These are phyloP conservation scores for Oreochromis spilurus DNA, from an alignment of 2,113 vertebrate genomes.

Conservation along the genomic window DNA sequence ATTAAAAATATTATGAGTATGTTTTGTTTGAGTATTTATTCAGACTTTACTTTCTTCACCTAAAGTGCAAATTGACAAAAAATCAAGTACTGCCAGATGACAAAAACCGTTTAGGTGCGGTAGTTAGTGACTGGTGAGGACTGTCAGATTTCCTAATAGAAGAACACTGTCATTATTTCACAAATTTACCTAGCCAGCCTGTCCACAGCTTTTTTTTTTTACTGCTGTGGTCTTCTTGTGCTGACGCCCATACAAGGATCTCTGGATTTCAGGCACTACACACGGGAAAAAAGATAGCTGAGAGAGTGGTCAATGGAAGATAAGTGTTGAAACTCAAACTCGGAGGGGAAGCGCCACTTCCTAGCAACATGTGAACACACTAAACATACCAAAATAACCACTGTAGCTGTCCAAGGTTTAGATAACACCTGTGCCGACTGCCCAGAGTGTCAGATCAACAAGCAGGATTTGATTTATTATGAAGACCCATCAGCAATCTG, in stretches of 20 bases:
- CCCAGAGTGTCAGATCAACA: slow-evolving; percentile 1
- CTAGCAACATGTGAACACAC: slow-evolving; percentile 49
- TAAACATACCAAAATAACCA: slow-evolving; percentile 68
- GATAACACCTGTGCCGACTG: slow-evolving; percentile 45
- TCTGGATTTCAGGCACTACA: slow-evolving; percentile 73
- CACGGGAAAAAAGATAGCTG: neutral
- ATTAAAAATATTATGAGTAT: slow-evolving; percentile 42
- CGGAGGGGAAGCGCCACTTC: slow-evolving; percentile 36
- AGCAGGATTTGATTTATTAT: slow-evolving; percentile 4
- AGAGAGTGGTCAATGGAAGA: slow-evolving; percentile 20
- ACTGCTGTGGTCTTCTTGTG: slow-evolving; percentile 69
- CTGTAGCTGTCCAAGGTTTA: slow-evolving; percentile 23
- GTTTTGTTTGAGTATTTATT: slow-evolving; percentile 25
- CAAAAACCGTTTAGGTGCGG: neutral
- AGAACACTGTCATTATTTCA: neutral
- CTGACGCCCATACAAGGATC: slow-evolving; percentile 60
- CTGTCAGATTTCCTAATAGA: neutral
- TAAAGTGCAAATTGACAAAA: neutral
- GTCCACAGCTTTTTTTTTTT: slow-evolving; percentile 65
- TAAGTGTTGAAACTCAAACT: slow-evolving; percentile 15
- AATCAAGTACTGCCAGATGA: neutral
- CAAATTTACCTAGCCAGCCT: slow-evolving; percentile 67
- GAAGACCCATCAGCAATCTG: neutral
- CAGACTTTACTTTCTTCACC: neutral
- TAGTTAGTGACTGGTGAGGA: neutral